Conservation (phyloP, 1,140 invertebrate species). For the Nilaparvata lugens region DNA sequence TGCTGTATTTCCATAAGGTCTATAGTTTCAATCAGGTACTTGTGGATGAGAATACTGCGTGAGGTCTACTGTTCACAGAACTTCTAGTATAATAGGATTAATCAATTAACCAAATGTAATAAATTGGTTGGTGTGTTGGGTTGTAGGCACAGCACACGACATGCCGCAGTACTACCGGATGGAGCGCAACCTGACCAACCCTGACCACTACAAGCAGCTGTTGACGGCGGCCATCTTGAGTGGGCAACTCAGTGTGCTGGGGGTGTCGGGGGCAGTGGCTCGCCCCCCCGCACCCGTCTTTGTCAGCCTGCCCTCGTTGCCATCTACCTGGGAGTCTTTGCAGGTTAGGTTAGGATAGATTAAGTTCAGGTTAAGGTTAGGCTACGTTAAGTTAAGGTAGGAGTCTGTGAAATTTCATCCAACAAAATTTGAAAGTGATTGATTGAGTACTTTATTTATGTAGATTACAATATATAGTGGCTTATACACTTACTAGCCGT, state of each 20-base stretch:
- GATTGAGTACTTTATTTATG: too few relatives aligned
- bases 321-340: conserved; percentile 83
- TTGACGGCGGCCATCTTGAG: conserved; percentile 46
- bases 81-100: too few relatives aligned
- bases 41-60: too few relatives aligned
- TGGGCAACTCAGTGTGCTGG: conserved; percentile 53
- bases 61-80: too few relatives aligned
- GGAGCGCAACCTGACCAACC: conserved; percentile 59
- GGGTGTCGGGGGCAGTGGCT: conserved; percentile 70
- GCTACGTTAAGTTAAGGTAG: too few relatives aligned
- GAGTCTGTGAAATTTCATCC: too few relatives aligned
- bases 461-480: too few relatives aligned
- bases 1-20: too few relatives aligned
- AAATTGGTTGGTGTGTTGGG: background rate
- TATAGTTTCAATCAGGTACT: too few relatives aligned
- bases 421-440: too few relatives aligned
- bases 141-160: conserved; percentile 62
- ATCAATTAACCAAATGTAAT: background rate
- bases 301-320: conserved; percentile 73
- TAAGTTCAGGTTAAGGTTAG: too few relatives aligned
- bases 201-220: conserved; percentile 68
- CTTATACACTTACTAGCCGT: background rate
- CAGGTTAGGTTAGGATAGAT: conserved; percentile 41
- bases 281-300: conserved; percentile 77
- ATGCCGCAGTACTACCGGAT: conserved; percentile 74